phyloP scores from a whole-genome alignment of 2,113 vertebrate species.

The Amazona vittata region DNA sequence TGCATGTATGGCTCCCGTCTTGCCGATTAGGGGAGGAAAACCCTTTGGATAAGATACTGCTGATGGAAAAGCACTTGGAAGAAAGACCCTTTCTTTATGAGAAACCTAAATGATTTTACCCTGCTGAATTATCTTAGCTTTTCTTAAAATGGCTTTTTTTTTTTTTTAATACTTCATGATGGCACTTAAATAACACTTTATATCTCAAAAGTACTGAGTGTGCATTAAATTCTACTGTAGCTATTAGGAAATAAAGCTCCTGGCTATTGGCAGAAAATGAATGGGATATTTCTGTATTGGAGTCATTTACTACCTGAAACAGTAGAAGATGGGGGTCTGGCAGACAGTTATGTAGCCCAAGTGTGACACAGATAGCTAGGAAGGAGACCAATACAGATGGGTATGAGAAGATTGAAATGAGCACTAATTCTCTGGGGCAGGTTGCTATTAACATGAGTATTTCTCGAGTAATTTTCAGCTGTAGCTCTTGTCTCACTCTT shows the following conservation, averaged over 20 bases:
- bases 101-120: background rate
- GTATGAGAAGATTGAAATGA: background rate
- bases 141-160: background rate
- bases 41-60: background rate
- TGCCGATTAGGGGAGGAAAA: background rate
- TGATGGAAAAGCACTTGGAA: background rate
- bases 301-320: background rate
- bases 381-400: background rate
- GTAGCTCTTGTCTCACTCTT: background rate
- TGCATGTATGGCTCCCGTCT: background rate
- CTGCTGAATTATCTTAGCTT: background rate
- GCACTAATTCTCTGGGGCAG: background rate
- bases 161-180: background rate
- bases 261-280: background rate
- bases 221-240: background rate
- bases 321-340: background rate
- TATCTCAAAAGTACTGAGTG: background rate
- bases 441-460: background rate
- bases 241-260: background rate
- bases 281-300: background rate
- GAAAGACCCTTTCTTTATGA: background rate
- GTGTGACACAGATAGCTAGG: background rate
- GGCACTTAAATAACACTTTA: background rate
- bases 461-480: background rate
- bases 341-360: background rate